phyloP scores from a whole-genome alignment of 2,888 invertebrate species.

The Nephrocerus scutellatus region DNA sequence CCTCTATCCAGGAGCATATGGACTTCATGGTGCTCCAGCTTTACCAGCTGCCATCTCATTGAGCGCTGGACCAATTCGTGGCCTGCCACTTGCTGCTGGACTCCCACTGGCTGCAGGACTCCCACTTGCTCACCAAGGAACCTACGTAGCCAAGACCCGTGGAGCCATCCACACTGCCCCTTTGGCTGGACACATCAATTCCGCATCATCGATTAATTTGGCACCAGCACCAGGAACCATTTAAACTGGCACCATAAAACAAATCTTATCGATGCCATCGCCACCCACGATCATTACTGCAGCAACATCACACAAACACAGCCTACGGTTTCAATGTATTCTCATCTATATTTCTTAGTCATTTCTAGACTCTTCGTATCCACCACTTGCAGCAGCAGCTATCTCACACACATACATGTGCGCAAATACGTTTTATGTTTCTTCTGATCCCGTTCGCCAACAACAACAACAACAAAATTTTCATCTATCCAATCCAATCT shows the following conservation, averaged over 20 bases:
- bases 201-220: conserved; percentile 42
- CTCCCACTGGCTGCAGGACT: conserved; percentile 18
- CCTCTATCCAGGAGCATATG: conserved; percentile 20
- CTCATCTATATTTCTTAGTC: no score
- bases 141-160: conserved; percentile 46
- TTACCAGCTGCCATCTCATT: conserved; percentile 40
- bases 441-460: conserved; percentile 34
- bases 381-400: conserved; percentile 32
- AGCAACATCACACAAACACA: no score
- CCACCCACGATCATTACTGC: no score
- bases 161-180: conserved; percentile 50
- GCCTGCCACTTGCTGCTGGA: conserved; percentile 16
- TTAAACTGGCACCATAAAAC: conserved; percentile 20
- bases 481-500: no score
- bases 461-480: no score
- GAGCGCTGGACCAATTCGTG: conserved; percentile 32
- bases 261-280: no score
- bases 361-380: no score
- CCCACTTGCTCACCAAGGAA: conserved; percentile 20
- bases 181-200: conserved; percentile 44
- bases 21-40: conserved; percentile 15
- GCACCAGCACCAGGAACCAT: conserved; percentile 49
- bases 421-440: conserved; percentile 26
- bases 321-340: no score
- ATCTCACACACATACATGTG: conserved; percentile 28